These are phyloP conservation scores for Trissolcus japonicus DNA, from an alignment of 2,888 invertebrate species.

Conservation along the genomic window DNA sequence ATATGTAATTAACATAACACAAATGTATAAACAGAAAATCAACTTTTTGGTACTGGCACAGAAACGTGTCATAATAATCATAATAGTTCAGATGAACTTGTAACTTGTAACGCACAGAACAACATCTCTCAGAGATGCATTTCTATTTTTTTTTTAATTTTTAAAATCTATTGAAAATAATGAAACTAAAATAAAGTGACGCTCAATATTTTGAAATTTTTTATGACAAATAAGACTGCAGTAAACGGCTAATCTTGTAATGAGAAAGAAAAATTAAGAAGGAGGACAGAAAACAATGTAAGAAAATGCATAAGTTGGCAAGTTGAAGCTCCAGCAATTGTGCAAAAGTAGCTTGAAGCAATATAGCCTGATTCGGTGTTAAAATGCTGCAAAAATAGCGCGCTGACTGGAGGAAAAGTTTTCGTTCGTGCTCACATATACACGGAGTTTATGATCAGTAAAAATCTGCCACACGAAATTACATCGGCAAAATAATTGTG, in stretches of 20 bases:
- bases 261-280: too few relatives aligned
- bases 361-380: conserved; percentile 31
- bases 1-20: too few relatives aligned
- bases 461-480: conserved; percentile 10
- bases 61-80: too few relatives aligned
- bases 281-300: conserved; percentile 13
- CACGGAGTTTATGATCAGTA: conserved; percentile 1
- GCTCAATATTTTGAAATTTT: background rate
- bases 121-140: too few relatives aligned
- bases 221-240: background rate
- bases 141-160: too few relatives aligned
- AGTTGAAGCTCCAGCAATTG: conserved; percentile 23
- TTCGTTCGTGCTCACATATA: background rate
- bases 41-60: too few relatives aligned
- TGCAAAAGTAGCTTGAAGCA: conserved; percentile 22
- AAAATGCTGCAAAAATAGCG: conserved; percentile 37
- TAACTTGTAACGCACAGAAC: too few relatives aligned
- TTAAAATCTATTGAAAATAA: too few relatives aligned
- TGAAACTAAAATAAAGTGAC: too few relatives aligned
- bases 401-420: conserved; percentile 17
- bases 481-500: background rate
- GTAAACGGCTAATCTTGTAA: too few relatives aligned
- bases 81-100: too few relatives aligned
- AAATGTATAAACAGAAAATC: too few relatives aligned
- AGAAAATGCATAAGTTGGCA: conserved; percentile 25